Conservation (phyloP, 2,888 invertebrate species). For the Lithodes maja region DNA sequence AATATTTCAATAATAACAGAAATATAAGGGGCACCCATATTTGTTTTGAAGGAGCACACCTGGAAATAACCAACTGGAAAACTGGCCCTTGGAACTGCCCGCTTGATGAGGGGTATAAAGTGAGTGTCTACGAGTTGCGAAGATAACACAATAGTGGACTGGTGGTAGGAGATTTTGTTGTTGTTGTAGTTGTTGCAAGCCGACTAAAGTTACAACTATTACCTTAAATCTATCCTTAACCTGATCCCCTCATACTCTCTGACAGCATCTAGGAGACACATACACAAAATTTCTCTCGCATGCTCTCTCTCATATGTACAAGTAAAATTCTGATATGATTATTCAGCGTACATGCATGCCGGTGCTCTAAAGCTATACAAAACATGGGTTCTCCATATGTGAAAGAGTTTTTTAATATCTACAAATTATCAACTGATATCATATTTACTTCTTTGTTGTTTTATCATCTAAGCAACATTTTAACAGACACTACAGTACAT, state of each 20-base stretch:
- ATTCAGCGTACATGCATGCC: slow-evolving; percentile 59
- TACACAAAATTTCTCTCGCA: slow-evolving; percentile 25
- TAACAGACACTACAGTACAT: slow-evolving; percentile 63
- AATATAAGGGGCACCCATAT: no score
- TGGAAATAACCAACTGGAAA: no score
- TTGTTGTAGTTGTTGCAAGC: slow-evolving; percentile 39
- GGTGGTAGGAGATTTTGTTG: slow-evolving; percentile 34
- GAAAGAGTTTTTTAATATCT: slow-evolving; percentile 42
- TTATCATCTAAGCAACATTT: slow-evolving; percentile 53
- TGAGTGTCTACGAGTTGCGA: not conserved
- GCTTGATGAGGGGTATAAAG: not conserved
- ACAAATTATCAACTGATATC: slow-evolving; percentile 53
- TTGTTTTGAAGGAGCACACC: no score
- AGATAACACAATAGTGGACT: slow-evolving; percentile 27
- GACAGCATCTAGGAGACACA: slow-evolving; percentile 52
- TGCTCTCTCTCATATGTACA: slow-evolving; percentile 44
- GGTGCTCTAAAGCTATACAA: slow-evolving; percentile 64
- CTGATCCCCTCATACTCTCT: slow-evolving; percentile 54
- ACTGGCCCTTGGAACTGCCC: not conserved
- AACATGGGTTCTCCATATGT: slow-evolving; percentile 40
- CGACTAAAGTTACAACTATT: slow-evolving; percentile 50
- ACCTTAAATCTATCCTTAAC: slow-evolving; percentile 63
- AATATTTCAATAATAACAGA: no score
- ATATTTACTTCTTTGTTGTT: slow-evolving; percentile 34
- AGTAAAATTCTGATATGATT: slow-evolving; percentile 63